Base-by-base conservation (phyloP, 2,113 vertebrate genomes). In the Python bivittatus region DNA sequence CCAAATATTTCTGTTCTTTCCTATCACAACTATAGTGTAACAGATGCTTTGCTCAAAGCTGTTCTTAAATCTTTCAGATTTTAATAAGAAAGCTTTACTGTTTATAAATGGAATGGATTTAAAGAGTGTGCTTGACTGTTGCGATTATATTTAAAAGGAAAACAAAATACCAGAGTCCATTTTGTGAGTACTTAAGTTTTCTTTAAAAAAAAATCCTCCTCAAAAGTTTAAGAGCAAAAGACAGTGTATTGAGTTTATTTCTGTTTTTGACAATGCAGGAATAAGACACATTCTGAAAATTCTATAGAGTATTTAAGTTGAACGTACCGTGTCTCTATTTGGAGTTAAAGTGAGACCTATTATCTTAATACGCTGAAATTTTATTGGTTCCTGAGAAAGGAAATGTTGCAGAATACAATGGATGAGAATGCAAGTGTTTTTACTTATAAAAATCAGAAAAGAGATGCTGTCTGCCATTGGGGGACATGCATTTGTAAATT, bases 21-120 rank as follows among this genome's bases (percentile, higher is more conserved):
- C 42, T 92, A 61, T 92, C 57, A 42, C 79, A 29, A 33, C 53
- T 42, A 64, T 92, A 64, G 79, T 85, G 57, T 88, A 92, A 42
- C 88, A 89, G 44, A 92, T 85, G 91, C 61, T 89, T 83, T 64
- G 44, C 23, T 85, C 57, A 64, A 89, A 89, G 72, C 38, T 89
- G 44, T 61, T 88, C 84, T 88, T 60, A 61, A 92, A 92, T n/a
- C 57, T 85, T 89, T 22, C n/a, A 85, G 23, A 85, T 64, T 88
- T 89, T 92, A 89, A 89, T 89, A 61, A 92, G 58, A 64, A 89
- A 84, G 52, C 72, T 52, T 83, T 83, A 60, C 53, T 29, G 20
- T 38, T 61, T 83, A 52, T 23, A 38, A 42, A 11, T 60, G 87
- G 60, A 38, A 20, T 61, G 29, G 23, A 54, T 84, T 84, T 23